Conservation (phyloP, 2,797 vertebrate species). For the Astyanax mexicanus region DNA sequence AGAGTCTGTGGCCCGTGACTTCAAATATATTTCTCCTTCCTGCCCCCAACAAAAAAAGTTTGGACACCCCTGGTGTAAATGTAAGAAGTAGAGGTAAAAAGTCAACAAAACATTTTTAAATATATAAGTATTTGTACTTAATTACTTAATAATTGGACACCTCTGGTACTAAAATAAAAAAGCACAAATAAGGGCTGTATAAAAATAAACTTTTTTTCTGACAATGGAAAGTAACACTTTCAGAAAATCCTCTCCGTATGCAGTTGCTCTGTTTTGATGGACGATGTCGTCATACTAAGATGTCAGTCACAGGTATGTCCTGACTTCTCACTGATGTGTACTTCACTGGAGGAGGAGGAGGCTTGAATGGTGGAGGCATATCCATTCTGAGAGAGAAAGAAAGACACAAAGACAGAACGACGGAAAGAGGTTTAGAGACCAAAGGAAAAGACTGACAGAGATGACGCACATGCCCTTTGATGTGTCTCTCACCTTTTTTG, state of each 20-base stretch:
- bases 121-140: too few relatives aligned
- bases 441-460: neutral
- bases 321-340: slow-evolving; percentile 61
- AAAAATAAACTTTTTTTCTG: neutral
- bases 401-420: neutral
- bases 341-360: slow-evolving; percentile 78
- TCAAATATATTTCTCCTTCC: too few relatives aligned
- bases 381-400: slow-evolving; percentile 66
- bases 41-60: too few relatives aligned
- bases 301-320: slow-evolving; percentile 41
- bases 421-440: slow-evolving; percentile 2
- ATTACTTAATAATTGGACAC: too few relatives aligned
- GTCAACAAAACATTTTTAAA: too few relatives aligned
- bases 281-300: slow-evolving; percentile 40
- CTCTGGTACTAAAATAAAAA: too few relatives aligned
- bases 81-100: too few relatives aligned
- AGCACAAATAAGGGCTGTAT: neutral
- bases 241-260: too few relatives aligned
- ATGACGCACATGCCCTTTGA: neutral
- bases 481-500: slow-evolving; percentile 65
- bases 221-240: too few relatives aligned
- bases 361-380: slow-evolving; percentile 76
- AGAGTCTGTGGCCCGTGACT: too few relatives aligned
- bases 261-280: neutral
- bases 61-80: too few relatives aligned